A percentile compares a stretch with the other conserved stretches of the same genome.
These are phyloP conservation scores for Punctoribates punctum DNA, from an alignment of 2,888 invertebrate species.

Conservation along the genomic window DNA sequence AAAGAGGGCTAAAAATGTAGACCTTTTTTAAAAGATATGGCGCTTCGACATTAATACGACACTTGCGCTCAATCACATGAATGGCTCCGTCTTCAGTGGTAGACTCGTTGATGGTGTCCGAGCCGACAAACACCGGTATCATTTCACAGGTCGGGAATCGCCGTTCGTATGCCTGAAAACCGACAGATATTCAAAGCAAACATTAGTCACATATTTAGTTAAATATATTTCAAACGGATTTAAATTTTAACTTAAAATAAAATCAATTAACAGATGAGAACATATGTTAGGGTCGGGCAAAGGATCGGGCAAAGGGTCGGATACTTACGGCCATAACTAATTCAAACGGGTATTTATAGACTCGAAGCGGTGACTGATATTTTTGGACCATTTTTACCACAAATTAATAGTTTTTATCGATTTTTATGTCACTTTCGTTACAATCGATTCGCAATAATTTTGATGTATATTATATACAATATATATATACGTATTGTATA, in stretches of 20 bases:
- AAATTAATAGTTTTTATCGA: neutral
- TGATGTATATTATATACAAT: too few relatives aligned
- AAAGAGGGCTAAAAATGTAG: too few relatives aligned
- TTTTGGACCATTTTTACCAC: conserved; percentile 84
- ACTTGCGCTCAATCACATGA: conserved; percentile 74
- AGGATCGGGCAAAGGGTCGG: neutral
- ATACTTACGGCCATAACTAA: conserved; percentile 88
- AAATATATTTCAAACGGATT: too few relatives aligned
- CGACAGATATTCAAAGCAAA: too few relatives aligned
- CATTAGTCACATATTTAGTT: too few relatives aligned
- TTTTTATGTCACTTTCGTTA: too few relatives aligned
- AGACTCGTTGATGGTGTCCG: conserved; percentile 72
- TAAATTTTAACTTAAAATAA: too few relatives aligned
- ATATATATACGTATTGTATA: too few relatives aligned
- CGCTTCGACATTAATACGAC: conserved; percentile 85
- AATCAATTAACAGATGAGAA: too few relatives aligned
- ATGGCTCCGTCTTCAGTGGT: conserved; percentile 72
- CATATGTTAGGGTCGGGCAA: too few relatives aligned
- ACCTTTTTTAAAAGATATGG: conserved; percentile 92
- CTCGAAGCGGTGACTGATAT: conserved; percentile 88
- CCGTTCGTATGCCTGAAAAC: conserved; percentile 80
- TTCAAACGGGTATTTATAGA: conserved; percentile 92
- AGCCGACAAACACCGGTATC: conserved; percentile 89
- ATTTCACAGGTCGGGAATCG: conserved; percentile 89
- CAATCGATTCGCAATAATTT: too few relatives aligned